phyloP scores from a whole-genome alignment of 2,797 vertebrate species.

The Pipistrellus kuhlii region DNA sequence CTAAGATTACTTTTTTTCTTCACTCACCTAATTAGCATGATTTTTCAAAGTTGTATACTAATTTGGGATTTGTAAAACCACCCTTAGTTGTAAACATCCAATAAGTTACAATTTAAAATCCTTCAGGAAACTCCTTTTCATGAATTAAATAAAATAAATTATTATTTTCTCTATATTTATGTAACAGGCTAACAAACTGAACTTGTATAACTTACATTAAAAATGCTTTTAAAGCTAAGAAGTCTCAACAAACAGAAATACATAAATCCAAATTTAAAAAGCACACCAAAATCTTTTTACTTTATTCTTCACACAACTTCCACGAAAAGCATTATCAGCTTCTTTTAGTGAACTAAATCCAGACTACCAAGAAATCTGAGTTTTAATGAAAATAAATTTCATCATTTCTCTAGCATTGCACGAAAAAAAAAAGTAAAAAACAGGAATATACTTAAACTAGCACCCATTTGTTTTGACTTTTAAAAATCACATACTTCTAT shows the following conservation, averaged over 20 bases:
- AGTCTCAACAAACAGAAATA: constrained; percentile 56
- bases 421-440: neutral
- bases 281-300: neutral
- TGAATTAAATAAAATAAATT: constrained; percentile 47
- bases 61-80: constrained; percentile 23
- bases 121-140: constrained; percentile 33
- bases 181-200: neutral
- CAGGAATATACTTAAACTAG: constrained; percentile 34
- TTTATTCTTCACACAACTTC: constrained; percentile 43
- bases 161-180: neutral
- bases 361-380: neutral
- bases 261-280: neutral
- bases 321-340: constrained; percentile 8
- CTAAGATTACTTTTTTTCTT: constrained; percentile 14
- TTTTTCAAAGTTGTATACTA: neutral
- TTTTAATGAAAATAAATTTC: constrained; percentile 36
- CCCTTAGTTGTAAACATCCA: constrained; percentile 31
- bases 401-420: constrained; percentile 19
- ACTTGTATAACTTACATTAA: neutral
- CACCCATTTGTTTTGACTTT: constrained; percentile 2
- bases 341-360: constrained; percentile 25
- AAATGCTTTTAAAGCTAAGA: constrained; percentile 12
- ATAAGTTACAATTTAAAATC: constrained; percentile 49
- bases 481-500: constrained; percentile 1
- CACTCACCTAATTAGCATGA: constrained; percentile 9